Base-by-base conservation (phyloP, 2,113 vertebrate genomes). In the Equus quagga region DNA sequence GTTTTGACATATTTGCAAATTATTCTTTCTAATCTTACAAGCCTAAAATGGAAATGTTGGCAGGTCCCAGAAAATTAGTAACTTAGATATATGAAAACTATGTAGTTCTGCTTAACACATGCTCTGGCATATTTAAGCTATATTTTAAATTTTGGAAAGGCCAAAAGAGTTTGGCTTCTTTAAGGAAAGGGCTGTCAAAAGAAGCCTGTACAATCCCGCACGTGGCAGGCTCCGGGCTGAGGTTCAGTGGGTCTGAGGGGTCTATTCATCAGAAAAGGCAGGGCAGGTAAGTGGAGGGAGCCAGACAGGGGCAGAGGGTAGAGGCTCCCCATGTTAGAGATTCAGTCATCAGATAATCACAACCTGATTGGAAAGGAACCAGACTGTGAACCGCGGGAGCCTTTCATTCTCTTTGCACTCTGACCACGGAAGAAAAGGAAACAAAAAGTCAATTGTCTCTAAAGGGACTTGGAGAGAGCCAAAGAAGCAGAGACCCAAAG, bases 21-120 rank as follows among this genome's bases (percentile, higher is more conserved):
- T 49, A 97, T 94, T 97, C 97, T 94, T 97, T 94, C 76, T 96
- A 90, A 97, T 96, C 80, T 96, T 80, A 92, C 58, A 94, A 97
- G 70, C 81, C 92, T 96, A 76, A 98, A 97, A 97, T 97, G 96
- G 98, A 96, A 96, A 96, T 41, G 95, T 73, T 98, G 97, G 97
- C 98, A 98, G 91, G 94, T 80, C 70, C 17, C 84, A 80, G 94
- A 96, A 96, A 97, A 96, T 95, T 92, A 98, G 97, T 94, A 94
- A 97, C 89, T 97, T 98, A 90, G 90, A 96, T 96, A 76, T 92
- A 94, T 60, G 94, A 94, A 97, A 96, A 96, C 92, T 86, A 73
- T 44, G 49, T 44, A 83, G 92, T 70, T 96, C 92, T 54, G 51
- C 80, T 97, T 91, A 96, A 96, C 97, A 98, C 95, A 96, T 96